phyloP scores from a whole-genome alignment of 2,797 vertebrate species.

The Menidia menidia region DNA sequence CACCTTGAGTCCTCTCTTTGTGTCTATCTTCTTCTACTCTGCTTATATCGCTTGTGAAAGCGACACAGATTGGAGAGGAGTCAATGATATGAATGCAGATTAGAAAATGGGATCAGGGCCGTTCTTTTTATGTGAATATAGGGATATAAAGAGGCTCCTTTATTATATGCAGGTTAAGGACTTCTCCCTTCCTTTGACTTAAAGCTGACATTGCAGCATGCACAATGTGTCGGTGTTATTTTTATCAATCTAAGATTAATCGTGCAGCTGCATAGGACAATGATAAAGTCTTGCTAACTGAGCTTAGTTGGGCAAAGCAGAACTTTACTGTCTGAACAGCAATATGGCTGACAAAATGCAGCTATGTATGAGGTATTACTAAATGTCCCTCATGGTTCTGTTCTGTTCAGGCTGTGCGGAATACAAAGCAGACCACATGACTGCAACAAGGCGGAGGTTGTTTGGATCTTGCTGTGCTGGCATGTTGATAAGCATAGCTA shows the following conservation, averaged over 20 bases:
- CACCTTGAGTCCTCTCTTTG: neutral
- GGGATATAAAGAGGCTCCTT: neutral
- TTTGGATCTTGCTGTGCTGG: slow-evolving; percentile 52
- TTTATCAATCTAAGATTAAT: neutral
- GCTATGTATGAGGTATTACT: neutral
- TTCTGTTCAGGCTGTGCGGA: slow-evolving; percentile 4
- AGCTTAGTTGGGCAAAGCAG: neutral
- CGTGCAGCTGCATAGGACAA: neutral
- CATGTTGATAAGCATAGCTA: slow-evolving; percentile 36
- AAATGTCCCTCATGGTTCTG: slow-evolving; percentile 7
- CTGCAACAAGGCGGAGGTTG: slow-evolving; percentile 54
- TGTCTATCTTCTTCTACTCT: neutral
- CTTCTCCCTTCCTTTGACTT: neutral
- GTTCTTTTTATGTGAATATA: neutral
- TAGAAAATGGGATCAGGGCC: neutral
- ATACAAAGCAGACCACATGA: slow-evolving; percentile 39
- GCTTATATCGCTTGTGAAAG: neutral
- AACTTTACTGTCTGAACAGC: neutral
- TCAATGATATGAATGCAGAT: neutral
- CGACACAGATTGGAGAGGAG: neutral
- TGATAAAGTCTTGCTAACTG: neutral
- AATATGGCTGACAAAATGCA: no score
- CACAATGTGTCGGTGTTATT: neutral
- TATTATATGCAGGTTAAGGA: neutral
- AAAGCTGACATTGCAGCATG: neutral